Conservation (phyloP, 1,140 invertebrate species). For the Meloidogyne exigua region DNA sequence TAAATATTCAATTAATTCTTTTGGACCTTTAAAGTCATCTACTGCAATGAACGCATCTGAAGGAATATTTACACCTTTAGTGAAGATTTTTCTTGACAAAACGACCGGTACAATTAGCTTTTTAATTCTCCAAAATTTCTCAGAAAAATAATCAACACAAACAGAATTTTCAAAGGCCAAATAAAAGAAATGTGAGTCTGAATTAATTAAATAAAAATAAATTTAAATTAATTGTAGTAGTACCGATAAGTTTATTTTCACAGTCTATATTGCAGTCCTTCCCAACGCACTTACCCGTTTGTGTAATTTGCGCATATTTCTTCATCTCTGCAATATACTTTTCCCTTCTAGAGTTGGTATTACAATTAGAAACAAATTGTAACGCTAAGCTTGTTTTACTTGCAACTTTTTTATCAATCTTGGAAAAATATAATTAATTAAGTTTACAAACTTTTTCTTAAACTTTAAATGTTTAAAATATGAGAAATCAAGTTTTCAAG, state of each 20-base stretch:
- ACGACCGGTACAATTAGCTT: background rate
- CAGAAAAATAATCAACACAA: background rate
- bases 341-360: background rate
- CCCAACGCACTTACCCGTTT: background rate
- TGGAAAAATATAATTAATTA: background rate
- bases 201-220: background rate
- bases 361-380: conserved; percentile 23
- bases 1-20: background rate
- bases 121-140: conserved; percentile 6
- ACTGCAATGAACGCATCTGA: background rate
- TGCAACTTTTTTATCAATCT: conserved; percentile 1
- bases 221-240: background rate
- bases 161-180: conserved; percentile 13
- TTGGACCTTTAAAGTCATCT: background rate
- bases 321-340: conserved; percentile 4
- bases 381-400: conserved; percentile 3
- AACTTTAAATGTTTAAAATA: no score
- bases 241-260: background rate
- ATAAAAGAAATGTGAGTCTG: conserved; percentile 14
- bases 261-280: background rate
- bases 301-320: background rate
- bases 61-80: background rate
- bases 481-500: no score
- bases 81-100: background rate
- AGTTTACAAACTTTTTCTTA: no score